Base-by-base conservation (phyloP, 2,888 invertebrate genomes). In the Brachyptera putata region DNA sequence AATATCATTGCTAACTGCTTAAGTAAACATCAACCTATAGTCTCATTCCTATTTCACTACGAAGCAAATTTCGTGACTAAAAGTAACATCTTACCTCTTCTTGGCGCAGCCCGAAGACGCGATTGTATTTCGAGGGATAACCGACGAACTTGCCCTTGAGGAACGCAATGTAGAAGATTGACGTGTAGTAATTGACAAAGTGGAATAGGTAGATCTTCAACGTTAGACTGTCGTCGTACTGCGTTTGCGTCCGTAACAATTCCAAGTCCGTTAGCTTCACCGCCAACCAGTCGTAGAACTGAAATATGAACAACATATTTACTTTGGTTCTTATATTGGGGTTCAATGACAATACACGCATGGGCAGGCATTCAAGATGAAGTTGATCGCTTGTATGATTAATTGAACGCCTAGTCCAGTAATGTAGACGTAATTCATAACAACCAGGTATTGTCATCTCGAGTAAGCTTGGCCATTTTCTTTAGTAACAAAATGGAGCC, bases 101-200 rank as follows among this genome's bases (percentile, higher is more conserved):
- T 71, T 87, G 87, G 16, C 87, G 76, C 59, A 79, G 84, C 14
- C 82, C 81, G 68, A 89, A 82, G 55, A 90, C 79, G 56, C 82
- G 81, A 69, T 86, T 89, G 70, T 90, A 90, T 66, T 87, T 84
- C 9, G 84, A 82, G 1, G 91, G 91, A 73, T 87, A 84, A 1
- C 90, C 90, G 25, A 88, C 83, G 70, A 90, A 87, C 72, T 90
- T 89, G 30, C 85, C 87, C 70, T 87, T 87, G 59, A 87, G 74
- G 70, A 87, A 87, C 13, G 86, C 87, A 63, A 93, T 89, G 72
- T 93, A 94, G 77, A 93, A 89, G 64, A 93, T 85, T 21, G 89
- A 90, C 1, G 90, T 86, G 73, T 93, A 94, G 74, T 88, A 92
- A 76, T 94, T 94, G 67, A 93, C 86, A 74, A 93, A 93, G 76